phyloP scores from a whole-genome alignment of 2,888 invertebrate genomes.

The Pandemis corylana region DNA sequence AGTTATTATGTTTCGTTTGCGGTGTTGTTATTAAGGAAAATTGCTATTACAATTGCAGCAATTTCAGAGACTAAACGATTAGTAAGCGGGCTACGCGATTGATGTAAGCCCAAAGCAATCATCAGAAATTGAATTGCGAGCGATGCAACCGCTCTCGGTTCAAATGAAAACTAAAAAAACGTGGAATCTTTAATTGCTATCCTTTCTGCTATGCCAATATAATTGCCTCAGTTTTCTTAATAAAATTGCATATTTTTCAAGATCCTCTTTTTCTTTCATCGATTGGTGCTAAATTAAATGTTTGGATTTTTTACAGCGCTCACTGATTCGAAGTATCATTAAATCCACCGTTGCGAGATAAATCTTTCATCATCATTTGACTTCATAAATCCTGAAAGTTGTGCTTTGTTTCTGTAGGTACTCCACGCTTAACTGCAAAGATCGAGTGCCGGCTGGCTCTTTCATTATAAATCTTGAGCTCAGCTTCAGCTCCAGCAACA shows the following conservation, averaged over 20 bases:
- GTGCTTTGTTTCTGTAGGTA: background rate
- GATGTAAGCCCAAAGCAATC: constrained; percentile 1
- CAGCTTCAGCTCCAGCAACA: background rate
- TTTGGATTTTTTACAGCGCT: background rate
- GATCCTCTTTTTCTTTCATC: no score
- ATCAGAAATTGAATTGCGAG: background rate
- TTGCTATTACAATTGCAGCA: background rate
- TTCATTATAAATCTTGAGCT: constrained; percentile 21
- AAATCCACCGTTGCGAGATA: background rate
- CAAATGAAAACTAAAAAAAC: background rate
- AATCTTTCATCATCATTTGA: constrained; percentile 3
- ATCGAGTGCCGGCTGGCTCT: constrained; percentile 12
- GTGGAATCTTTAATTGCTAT: background rate
- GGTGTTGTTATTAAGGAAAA: constrained; percentile 18
- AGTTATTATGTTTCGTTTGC: background rate
- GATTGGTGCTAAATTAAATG: no score
- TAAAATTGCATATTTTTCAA: no score
- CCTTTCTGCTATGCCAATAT: background rate
- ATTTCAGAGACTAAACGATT: background rate
- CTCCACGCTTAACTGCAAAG: constrained; percentile 3
- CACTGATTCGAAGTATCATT: background rate
- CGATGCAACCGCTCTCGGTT: background rate
- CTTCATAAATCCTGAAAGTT: background rate
- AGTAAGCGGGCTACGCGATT: background rate
- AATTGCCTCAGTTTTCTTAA: no score